Percentiles rank a stretch among this genome's conserved stretches.
Evolutionary conservation across 2,888 invertebrate genomes (phyloP).

Genomic region (Gasteruption jaculator): DNA sequence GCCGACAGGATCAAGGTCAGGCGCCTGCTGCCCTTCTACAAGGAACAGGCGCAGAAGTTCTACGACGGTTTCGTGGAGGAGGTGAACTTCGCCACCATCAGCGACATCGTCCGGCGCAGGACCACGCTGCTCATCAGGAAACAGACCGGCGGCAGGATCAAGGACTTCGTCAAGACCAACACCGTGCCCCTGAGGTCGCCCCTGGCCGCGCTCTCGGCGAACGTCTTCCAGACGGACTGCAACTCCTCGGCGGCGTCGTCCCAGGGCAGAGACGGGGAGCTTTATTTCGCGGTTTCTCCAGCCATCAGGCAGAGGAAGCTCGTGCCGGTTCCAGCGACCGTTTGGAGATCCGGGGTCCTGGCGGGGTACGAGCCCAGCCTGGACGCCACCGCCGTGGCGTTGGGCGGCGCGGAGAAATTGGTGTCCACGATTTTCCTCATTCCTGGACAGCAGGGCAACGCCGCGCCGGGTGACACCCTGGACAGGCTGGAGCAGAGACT

Average conservation of each 20-base stretch:
- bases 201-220: conserved; percentile 75
- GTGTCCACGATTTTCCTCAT: conserved; percentile 78
- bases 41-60: conserved; percentile 81
- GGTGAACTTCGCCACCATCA: conserved; percentile 75
- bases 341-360: conserved; percentile 71
- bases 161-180: conserved; percentile 72
- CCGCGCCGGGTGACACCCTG: conserved; percentile 74
- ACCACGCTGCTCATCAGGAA: conserved; percentile 77
- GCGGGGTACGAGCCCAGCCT: conserved; percentile 82
- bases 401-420: conserved; percentile 67
- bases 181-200: conserved; percentile 71
- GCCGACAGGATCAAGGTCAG: conserved; percentile 74
- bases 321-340: conserved; percentile 79
- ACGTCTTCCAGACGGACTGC: conserved; percentile 82
- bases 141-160: conserved; percentile 71
- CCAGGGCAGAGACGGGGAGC: conserved; percentile 76
- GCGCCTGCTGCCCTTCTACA: conserved; percentile 79
- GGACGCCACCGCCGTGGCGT: conserved; percentile 78
- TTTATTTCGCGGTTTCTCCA: conserved; percentile 81
- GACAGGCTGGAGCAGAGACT: conserved; percentile 70
- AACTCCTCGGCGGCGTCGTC: conserved; percentile 70
- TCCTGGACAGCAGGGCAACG: conserved; percentile 80
- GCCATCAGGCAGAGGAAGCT: conserved; percentile 74
- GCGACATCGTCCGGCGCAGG: conserved; percentile 75
- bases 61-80: conserved; percentile 85